Percentiles rank a stretch among this genome's conserved stretches.
These are phyloP conservation scores for Bibio marci DNA, from an alignment of 2,888 invertebrate species.

Conservation along the genomic window DNA sequence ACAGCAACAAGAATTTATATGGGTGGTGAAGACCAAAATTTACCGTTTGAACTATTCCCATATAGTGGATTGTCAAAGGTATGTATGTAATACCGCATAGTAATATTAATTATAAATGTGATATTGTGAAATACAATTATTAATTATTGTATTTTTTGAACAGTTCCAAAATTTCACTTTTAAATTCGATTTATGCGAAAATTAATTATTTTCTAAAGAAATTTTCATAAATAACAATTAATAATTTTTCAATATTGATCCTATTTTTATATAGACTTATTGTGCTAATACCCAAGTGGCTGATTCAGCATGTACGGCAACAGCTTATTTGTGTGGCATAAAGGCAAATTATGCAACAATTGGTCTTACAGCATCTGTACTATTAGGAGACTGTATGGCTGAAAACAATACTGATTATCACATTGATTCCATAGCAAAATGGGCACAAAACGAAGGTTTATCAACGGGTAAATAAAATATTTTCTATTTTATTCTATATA, in stretches of 20 bases:
- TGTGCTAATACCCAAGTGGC: conserved; percentile 64
- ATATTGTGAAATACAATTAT: too few species aligned
- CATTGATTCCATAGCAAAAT: conserved; percentile 48
- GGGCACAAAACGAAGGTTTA: conserved; percentile 50
- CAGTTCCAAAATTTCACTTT: too few species aligned
- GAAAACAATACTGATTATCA: conserved; percentile 39
- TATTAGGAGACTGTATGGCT: conserved; percentile 43
- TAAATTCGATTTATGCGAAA: too few species aligned
- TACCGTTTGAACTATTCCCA: conserved; percentile 63
- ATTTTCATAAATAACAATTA: too few species aligned
- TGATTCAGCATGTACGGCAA: conserved; percentile 72
- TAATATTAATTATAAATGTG: too few species aligned
- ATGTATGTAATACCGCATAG: conserved; percentile 5
- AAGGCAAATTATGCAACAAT: conserved; percentile 63
- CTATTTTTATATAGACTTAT: conserved; percentile 40
- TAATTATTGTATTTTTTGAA: too few species aligned
- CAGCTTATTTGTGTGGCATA: conserved; percentile 62
- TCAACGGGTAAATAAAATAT: conserved; percentile 33
- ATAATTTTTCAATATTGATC: too few species aligned
- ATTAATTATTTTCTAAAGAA: too few species aligned
- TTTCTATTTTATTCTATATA: too few species aligned
- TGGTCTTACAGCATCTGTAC: conserved; percentile 52
- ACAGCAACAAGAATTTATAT: conserved; percentile 61
- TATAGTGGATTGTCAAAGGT: conserved; percentile 62
- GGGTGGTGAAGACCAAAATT: conserved; percentile 57